Base-by-base conservation (phyloP, 2,888 invertebrate species). In the Rugalucina vietnamica region DNA sequence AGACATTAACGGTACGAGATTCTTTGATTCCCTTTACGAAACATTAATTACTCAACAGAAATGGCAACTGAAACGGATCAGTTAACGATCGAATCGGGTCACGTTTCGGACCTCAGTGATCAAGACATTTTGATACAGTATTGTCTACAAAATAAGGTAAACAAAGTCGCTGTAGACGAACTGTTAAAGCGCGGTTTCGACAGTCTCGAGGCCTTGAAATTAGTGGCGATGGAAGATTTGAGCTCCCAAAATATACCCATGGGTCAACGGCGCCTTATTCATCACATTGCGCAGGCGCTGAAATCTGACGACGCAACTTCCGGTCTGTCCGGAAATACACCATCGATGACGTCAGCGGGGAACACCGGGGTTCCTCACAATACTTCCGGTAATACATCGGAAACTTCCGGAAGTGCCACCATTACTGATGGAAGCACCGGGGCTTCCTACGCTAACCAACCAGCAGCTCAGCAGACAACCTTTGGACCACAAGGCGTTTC, bases 171-270 rank as follows among this genome's bases (percentile, higher is more conserved):
- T 1, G 27, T 34, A 34, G 70, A 71, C 37, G 70, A 49, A 29
- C 54, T 78, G 2, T 12, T 78, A 18, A 36, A 70, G 21, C 50
- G 69, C 1, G 78, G 78, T 1, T 78, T 71, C n/a, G 72, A 70
- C 32, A 69, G 70, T n/a, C 24, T 78, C 3, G 78, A 78, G 24
- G 78, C 78, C 4, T 37, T 78, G n/a, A 78, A 70, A 43, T 29
- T 71, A 24, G 50, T 77, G 4, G 50, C 36, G 1, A 43, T 49
- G 43, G 78, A 78, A 34, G 78, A 78, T 27, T 14, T 78, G n/a
- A 34, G 24, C n/a, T 50, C 43, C 1, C 50, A 69, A n/a, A 24
- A 50, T 12, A 78, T 78, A 10, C 78, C 78, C 3, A 57, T 32
- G 32, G 60, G 73, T 34, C 73, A 79, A 36, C 14, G 29, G 34